phyloP scores from a whole-genome alignment of 2,797 vertebrate species.

The Crocidura indochinensis region DNA sequence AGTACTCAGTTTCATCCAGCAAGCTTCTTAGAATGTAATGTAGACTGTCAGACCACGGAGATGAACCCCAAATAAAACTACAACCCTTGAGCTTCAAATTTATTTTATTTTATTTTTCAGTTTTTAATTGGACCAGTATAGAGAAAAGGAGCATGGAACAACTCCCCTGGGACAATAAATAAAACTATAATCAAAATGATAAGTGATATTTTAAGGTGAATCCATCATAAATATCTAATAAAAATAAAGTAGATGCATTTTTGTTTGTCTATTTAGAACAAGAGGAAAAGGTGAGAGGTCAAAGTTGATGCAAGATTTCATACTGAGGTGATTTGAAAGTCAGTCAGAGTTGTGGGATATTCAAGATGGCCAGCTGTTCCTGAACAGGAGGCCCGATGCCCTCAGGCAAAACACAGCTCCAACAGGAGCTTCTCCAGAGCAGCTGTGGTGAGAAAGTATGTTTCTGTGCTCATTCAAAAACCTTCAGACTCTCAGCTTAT shows the following conservation, averaged over 20 bases:
- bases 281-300: neutral
- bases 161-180: neutral
- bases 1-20: too few relatives aligned
- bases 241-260: neutral
- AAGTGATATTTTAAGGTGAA: neutral
- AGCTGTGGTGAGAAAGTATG: neutral
- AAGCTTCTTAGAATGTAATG: too few relatives aligned
- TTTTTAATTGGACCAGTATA: neutral
- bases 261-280: slow-evolving; percentile 21
- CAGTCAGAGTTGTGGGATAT: neutral
- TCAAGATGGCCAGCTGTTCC: neutral
- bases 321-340: neutral
- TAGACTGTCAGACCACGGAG: too few relatives aligned
- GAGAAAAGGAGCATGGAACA: slow-evolving; percentile 3
- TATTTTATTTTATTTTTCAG: too few relatives aligned
- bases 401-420: neutral
- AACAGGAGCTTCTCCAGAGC: neutral
- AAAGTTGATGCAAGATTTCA: neutral
- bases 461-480: neutral
- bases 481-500: neutral
- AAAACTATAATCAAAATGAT: neutral
- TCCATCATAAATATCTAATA: neutral
- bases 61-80: too few relatives aligned
- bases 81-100: too few relatives aligned
- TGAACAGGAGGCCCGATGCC: accelerated